Base-by-base conservation (phyloP, 1,140 invertebrate genomes). In the Bombus turneri region DNA sequence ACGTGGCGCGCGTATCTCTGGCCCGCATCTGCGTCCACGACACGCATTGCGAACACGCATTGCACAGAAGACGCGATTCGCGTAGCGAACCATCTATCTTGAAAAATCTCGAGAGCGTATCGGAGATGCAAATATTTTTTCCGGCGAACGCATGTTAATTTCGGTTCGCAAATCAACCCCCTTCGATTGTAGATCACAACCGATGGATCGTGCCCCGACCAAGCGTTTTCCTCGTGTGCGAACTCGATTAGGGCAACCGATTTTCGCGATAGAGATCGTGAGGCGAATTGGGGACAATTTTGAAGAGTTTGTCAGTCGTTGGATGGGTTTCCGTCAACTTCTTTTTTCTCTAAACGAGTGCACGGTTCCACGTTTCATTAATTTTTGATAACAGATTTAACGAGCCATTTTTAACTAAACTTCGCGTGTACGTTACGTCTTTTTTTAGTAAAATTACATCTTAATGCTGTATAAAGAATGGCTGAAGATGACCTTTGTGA, bases 1-100 rank as follows among this genome's bases (percentile, higher is more conserved):
- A 81, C 47, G 47, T 34, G 53, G 15, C 39, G 6, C 43, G 22
- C 47, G 79, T 81, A 81, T 81, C 79, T 59, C 28, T 72, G 78
- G 43, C 47, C 68, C 53, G 47, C 68, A 73, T 72, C 79, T 73
- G 34, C 43, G 66, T 15, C 66, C 79, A 57, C 66, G 66, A 47
- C 41, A 79, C 77, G 77, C 41, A 34, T 80, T 18, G 25, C 66
- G 22, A 69, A 69, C 64, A 47, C 77, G 41, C 18, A 64, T 10
- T 18, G 39, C 41, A 74, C 73, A 34, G 18, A 25, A 74, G 43
- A 22, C 72, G 22, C n/a, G 18, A 22, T 13, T 66, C 62, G 37
- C 64, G n/a, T 25, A 18, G 41, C n/a, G 25, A 15, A 37, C 34
- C 34, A 39, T 69, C 68, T 39, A 13, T 13, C 34, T 22, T 1